Evolutionary conservation across 1,140 invertebrate genomes (phyloP).

Genomic region (Zeugodacus cucurbitae): DNA sequence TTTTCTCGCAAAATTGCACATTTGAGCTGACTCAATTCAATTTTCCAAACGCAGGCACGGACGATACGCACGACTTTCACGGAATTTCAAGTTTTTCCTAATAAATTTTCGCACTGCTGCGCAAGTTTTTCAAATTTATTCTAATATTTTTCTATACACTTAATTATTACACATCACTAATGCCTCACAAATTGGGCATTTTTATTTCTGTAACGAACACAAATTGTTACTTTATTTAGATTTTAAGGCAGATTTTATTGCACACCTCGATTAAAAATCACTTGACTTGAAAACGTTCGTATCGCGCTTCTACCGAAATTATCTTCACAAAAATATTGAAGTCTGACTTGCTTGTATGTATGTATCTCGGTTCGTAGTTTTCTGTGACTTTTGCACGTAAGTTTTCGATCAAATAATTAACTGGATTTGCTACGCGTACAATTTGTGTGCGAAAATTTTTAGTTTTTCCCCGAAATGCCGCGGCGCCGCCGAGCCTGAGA

Average conservation of each 20-base stretch:
- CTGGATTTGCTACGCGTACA: neutral
- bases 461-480: conserved; percentile 13
- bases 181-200: neutral
- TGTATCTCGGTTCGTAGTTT: no score
- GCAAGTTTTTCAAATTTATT: neutral
- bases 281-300: neutral
- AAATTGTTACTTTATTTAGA: no score
- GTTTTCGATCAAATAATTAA: neutral
- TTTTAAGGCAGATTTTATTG: no score
- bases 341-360: no score
- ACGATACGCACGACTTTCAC: neutral
- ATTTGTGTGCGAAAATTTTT: neutral
- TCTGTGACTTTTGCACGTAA: no score
- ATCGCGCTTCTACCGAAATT: neutral
- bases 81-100: neutral
- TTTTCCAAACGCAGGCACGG: conserved; percentile 32
- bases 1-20: neutral
- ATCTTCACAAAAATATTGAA: no score
- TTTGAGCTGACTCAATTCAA: neutral
- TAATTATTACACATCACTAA: neutral
- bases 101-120: neutral
- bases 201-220: no score
- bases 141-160: neutral
- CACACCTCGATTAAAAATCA: neutral
- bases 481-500: conserved; percentile 28